Evolutionary conservation across 2,113 vertebrate species (phyloP).

Genomic region (Tetrao urogallus): DNA sequence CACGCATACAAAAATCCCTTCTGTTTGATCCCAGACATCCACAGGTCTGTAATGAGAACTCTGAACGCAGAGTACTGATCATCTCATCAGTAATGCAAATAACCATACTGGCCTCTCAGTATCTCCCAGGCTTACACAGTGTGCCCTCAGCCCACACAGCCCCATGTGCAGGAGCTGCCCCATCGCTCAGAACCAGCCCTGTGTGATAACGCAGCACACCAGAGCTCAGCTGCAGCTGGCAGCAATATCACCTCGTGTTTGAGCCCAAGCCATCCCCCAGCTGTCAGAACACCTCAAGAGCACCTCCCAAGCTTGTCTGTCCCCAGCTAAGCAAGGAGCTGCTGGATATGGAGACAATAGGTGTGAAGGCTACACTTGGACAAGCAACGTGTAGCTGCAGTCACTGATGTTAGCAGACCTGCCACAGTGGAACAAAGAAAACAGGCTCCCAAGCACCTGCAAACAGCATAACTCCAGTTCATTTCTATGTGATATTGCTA

Average conservation of each 20-base stretch:
- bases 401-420: not conserved
- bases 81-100: slow-evolving; percentile 25
- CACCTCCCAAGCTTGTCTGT: not conserved
- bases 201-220: fast-evolving
- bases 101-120: not conserved
- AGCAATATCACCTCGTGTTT: fast-evolving
- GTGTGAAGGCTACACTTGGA: not conserved
- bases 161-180: not conserved
- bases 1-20: not conserved
- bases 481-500: not conserved
- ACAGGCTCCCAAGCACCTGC: not conserved
- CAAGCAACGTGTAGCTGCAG: not conserved
- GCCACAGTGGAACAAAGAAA: fast-evolving
- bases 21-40: not conserved
- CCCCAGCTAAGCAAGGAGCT: not conserved
- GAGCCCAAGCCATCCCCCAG: not conserved
- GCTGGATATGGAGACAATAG: not conserved
- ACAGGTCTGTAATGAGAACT: slow-evolving; percentile 8
- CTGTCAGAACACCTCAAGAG: fast-evolving
- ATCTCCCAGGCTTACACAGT: not conserved
- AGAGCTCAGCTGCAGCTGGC: not conserved
- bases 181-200: fast-evolving
- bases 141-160: not conserved
- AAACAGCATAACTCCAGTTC: not conserved
- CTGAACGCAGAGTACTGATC: not conserved